These are phyloP conservation scores for Erethizon dorsatum DNA, from an alignment of 2,797 vertebrate genomes.

Conservation along the genomic window DNA sequence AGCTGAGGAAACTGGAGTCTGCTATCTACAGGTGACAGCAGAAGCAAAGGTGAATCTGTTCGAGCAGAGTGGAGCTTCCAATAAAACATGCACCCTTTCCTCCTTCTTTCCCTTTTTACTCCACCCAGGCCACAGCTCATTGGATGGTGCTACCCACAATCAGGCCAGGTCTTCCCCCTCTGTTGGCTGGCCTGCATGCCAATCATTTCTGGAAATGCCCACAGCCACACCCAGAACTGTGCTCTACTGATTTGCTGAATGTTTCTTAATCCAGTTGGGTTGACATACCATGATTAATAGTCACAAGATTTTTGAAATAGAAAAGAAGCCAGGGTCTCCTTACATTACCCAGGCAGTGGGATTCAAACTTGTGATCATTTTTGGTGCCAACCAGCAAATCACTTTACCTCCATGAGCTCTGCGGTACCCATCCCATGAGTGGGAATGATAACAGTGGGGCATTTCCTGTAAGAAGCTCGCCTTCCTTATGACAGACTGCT, in stretches of 20 bases:
- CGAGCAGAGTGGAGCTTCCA: neutral
- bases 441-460: too few relatives aligned
- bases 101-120: neutral
- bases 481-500: neutral
- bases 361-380: neutral
- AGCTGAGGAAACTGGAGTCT: neutral
- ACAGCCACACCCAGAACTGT: neutral
- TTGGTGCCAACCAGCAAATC: neutral
- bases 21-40: neutral
- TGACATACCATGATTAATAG: neutral
- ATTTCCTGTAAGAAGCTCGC: neutral
- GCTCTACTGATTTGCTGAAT: neutral
- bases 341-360: neutral
- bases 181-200: neutral
- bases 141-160: neutral
- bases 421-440: neutral
- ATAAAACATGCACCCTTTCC: neutral
- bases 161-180: neutral
- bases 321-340: neutral
- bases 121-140: neutral
- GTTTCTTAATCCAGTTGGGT: neutral
- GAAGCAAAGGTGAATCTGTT: neutral
- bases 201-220: neutral
- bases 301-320: neutral
- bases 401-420: neutral